Conservation (phyloP, 2,888 invertebrate species). For the Antheraea yamamai region DNA sequence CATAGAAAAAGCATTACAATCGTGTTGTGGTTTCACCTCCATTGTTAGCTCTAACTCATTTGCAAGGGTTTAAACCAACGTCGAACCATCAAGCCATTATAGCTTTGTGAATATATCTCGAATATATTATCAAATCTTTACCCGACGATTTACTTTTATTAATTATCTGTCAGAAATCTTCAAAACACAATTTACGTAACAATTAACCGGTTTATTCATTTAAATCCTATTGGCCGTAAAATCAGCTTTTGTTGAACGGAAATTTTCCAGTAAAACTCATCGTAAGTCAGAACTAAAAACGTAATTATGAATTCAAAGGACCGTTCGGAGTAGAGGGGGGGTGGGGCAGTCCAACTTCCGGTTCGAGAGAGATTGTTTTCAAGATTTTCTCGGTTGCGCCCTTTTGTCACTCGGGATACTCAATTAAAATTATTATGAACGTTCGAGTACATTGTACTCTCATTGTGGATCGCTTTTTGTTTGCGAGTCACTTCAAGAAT, state of each 20-base stretch:
- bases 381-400: conserved; percentile 24
- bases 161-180: neutral
- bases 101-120: too few species aligned
- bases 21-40: too few species aligned
- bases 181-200: conserved; percentile 14
- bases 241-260: conserved; percentile 16
- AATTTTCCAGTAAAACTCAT: conserved; percentile 17
- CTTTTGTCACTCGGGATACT: conserved; percentile 19
- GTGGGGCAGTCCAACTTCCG: conserved; percentile 32
- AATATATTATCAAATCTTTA: too few species aligned
- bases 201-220: conserved; percentile 2
- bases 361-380: conserved; percentile 37
- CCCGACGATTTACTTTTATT: too few species aligned
- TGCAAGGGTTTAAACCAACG: too few species aligned
- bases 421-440: conserved; percentile 18
- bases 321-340: conserved; percentile 3
- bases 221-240: conserved; percentile 17
- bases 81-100: too few species aligned
- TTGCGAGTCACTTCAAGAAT: conserved; percentile 1
- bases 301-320: conserved; percentile 42
- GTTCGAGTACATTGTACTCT: conserved; percentile 11
- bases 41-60: too few species aligned
- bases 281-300: conserved; percentile 33
- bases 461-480: conserved; percentile 11
- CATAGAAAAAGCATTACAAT: too few species aligned